These are phyloP conservation scores for Drosophila sturtevanti DNA, from an alignment of 1,140 invertebrate species.

Conservation along the genomic window DNA sequence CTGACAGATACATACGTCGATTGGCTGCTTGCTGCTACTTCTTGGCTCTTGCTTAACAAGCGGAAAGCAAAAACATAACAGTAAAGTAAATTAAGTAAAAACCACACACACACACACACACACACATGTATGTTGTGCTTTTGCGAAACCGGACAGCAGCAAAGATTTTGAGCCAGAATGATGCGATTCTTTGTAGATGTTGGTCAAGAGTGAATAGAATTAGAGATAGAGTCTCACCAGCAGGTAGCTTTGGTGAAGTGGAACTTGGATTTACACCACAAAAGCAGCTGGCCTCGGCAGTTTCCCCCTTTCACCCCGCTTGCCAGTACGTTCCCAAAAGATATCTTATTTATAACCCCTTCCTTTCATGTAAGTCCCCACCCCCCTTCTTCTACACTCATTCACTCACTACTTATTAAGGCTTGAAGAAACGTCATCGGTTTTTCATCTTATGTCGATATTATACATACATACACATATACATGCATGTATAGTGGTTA, in stretches of 20 bases:
- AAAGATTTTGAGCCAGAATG: conserved; percentile 27
- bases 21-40: conserved; percentile 35
- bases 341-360: not conserved
- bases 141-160: conserved; percentile 63
- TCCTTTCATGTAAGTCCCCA: not conserved
- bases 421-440: conserved; percentile 33
- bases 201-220: conserved; percentile 64
- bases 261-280: conserved; percentile 31
- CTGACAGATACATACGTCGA: conserved; percentile 58
- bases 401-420: conserved; percentile 21
- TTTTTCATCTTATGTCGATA: conserved; percentile 35
- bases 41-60: conserved; percentile 65
- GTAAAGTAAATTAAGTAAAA: conserved; percentile 78
- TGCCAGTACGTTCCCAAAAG: conserved; percentile 11
- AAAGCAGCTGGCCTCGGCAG: conserved; percentile 74
- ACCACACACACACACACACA: conserved; percentile 46
- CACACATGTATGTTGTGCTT: conserved; percentile 18
- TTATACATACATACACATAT: not conserved
- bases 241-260: conserved; percentile 28
- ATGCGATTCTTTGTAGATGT: conserved; percentile 57
- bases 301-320: conserved; percentile 56
- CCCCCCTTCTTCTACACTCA: conserved; percentile 6
- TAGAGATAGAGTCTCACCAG: conserved; percentile 13
- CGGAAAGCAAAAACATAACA: conserved; percentile 77
- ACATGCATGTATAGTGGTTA: not conserved